These are phyloP conservation scores for Zaprionus kolodkinae DNA, from an alignment of 1,140 invertebrate species.

Conservation along the genomic window DNA sequence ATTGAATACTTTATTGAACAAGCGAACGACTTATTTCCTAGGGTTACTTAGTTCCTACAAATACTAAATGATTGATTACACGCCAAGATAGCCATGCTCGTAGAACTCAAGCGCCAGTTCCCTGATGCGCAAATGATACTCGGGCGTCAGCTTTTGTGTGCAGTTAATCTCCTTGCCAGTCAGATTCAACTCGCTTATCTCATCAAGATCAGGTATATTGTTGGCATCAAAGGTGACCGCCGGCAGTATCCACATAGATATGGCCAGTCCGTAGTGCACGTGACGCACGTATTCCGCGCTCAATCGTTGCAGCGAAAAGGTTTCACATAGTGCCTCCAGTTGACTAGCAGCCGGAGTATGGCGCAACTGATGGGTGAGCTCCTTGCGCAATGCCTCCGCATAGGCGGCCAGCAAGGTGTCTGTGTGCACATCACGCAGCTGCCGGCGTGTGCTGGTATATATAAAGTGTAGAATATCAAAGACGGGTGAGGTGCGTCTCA, in stretches of 20 bases:
- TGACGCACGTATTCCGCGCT: conserved; percentile 72
- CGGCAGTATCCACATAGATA: conserved; percentile 82
- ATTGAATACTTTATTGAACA: conserved; percentile 21
- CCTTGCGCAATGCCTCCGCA: conserved; percentile 49
- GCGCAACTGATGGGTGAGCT: conserved; percentile 59
- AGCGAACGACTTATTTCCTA: conserved; percentile 19
- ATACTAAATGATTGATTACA: conserved; percentile 12
- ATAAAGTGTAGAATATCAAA: conserved; percentile 85
- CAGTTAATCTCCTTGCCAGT: conserved; percentile 76
- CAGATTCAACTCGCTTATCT: conserved; percentile 69
- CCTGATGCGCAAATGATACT: conserved; percentile 75
- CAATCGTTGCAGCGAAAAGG: conserved; percentile 68
- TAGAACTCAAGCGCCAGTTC: conserved; percentile 80
- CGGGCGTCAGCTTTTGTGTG: conserved; percentile 72
- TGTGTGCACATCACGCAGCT: conserved; percentile 70
- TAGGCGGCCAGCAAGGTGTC: conserved; percentile 70
- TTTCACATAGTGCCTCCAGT: conserved; percentile 47
- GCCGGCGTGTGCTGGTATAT: conserved; percentile 77
- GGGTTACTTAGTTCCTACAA: conserved; percentile 18
- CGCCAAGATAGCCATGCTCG: conserved; percentile 72
- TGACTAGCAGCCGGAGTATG: conserved; percentile 49
- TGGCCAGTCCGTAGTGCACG: conserved; percentile 77
- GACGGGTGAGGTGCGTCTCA: conserved; percentile 85
- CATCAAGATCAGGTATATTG: conserved; percentile 81
- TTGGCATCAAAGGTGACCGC: conserved; percentile 80